Evolutionary conservation across 2,113 vertebrate genomes (phyloP), one percentile per base, ranked within the genome.

Genomic region (Pseudolaguvia tuberculata): DNA sequence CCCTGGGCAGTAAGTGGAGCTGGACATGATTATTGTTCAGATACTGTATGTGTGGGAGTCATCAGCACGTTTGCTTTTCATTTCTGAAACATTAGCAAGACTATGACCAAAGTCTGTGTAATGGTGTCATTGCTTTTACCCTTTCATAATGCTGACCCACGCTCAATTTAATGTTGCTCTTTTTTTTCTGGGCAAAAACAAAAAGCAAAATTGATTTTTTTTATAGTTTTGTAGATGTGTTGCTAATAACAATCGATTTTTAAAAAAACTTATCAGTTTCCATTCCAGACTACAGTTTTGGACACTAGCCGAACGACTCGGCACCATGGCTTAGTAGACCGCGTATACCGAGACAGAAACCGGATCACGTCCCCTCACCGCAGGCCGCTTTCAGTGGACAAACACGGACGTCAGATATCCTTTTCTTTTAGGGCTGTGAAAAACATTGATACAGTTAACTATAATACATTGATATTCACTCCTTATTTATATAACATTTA

Each of bases 391-490:
- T 95, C 96, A 0, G 94, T 98, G 76, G 97, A 99, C 81, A 99
- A 98, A 69, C 97, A 98, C 0, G 95, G 97, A 63, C 87, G 97
- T 50, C 97, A 98, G 88, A 98, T 99, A 99, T 99, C 97, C 96
- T 98, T 96, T 21, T 11, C 21, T 5, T 63, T 8, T 27, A 9
- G 9, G 39, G 39, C 7, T 42, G 31, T 42, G 39, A 8, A 42
- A 42, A 42, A 6, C 4, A 42, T 42, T 42, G 39, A 42, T 42
- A 42, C 39, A 42, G 39, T 9, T 42, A 42, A 42, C 39, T 42
- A 7, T 42, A 42, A 42, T 42, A 8, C 1, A 42, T 9, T 7
- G 39, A 42, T 42, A 42, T 42, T 42, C 7, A 8, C 5, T 5
- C 4, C 39, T 42, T 42, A 42, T 7, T 42, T 7, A 42, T 6